phyloP scores from a whole-genome alignment of 2,113 vertebrate species.

The Xerus inauris region DNA sequence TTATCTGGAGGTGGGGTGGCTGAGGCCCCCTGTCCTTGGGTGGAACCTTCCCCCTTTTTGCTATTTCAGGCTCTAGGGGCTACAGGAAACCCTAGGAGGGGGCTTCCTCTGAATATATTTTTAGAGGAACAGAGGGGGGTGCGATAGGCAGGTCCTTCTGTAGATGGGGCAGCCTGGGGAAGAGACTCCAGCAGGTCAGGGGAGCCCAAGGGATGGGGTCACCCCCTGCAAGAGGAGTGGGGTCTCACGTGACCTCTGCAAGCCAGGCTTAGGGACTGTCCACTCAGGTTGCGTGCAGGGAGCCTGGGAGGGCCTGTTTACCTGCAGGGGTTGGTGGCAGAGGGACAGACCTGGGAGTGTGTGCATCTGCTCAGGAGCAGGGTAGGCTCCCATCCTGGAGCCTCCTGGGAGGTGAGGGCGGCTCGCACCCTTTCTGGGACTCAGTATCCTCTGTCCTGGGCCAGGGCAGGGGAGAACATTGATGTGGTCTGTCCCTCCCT shows the following conservation, averaged over 20 bases:
- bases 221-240: not conserved
- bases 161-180: not conserved
- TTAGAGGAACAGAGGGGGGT: constrained; percentile 73
- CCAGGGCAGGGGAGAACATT: not conserved
- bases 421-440: not conserved
- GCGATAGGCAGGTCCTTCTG: not conserved
- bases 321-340: not conserved
- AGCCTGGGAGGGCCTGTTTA: accelerated
- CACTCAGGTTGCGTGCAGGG: not conserved
- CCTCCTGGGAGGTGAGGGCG: not conserved
- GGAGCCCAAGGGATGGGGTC: not conserved
- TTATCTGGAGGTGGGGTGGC: constrained; percentile 74
- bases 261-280: not conserved
- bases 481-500: not conserved
- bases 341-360: too few relatives aligned
- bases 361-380: not conserved
- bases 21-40: constrained; percentile 59
- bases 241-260: not conserved
- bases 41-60: constrained; percentile 53
- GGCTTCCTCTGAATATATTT: constrained; percentile 76
- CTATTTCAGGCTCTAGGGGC: constrained; percentile 74
- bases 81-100: constrained; percentile 77
- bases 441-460: not conserved
- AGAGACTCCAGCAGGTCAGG: not conserved
- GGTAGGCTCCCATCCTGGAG: not conserved